These are phyloP conservation scores for Drosophila nebulosa DNA, from an alignment of 1,140 invertebrate genomes.

Conservation along the genomic window DNA sequence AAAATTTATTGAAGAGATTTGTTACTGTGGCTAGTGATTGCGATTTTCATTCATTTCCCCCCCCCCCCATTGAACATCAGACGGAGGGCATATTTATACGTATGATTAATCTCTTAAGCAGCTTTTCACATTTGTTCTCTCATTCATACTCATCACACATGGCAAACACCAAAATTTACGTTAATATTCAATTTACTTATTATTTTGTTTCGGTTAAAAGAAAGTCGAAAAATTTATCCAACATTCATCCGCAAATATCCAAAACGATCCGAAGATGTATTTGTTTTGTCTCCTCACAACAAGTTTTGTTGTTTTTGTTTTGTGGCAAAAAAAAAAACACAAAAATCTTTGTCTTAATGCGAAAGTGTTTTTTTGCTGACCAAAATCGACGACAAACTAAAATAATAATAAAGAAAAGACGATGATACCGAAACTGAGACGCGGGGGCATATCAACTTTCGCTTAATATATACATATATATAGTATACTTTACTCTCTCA, in stretches of 20 bases:
- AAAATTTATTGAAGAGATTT: neutral
- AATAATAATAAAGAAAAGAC: neutral
- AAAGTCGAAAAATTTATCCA: neutral
- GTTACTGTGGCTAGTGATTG: neutral
- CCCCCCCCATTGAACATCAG: no score
- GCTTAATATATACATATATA: neutral
- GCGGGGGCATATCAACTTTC: neutral
- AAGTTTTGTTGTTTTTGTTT: neutral
- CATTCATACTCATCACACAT: no score
- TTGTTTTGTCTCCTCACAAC: no score
- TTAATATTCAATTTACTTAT: neutral
- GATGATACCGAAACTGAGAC: neutral
- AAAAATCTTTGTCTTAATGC: constrained; percentile 1
- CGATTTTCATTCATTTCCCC: neutral
- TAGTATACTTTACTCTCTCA: neutral
- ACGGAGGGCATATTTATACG: no score
- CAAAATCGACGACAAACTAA: neutral
- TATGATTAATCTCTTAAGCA: constrained; percentile 1
- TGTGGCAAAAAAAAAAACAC: constrained; percentile 12
- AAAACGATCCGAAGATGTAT: no score
- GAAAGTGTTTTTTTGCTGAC: neutral
- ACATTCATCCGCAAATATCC: no score
- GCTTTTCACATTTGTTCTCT: neutral
- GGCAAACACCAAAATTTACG: no score
- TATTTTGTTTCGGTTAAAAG: neutral